Evolutionary conservation across 1,140 invertebrate genomes (phyloP).

Genomic region (Vanessa tameamea): DNA sequence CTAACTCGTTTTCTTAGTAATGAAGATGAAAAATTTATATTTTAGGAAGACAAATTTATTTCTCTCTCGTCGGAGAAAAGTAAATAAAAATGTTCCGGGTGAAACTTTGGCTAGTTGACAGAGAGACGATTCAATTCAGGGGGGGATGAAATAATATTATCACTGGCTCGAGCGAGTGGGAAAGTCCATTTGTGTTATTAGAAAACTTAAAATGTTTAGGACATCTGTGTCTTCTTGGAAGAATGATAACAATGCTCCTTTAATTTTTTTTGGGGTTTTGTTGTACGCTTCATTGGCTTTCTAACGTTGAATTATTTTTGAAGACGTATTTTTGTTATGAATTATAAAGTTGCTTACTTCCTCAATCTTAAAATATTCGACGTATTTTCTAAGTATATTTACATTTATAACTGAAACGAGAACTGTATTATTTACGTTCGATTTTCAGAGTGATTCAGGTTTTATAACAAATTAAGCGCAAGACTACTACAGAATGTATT

Average conservation of each 20-base stretch:
- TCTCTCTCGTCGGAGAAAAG: constrained; percentile 41
- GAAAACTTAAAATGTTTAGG: constrained; percentile 59
- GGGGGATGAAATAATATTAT: constrained; percentile 67
- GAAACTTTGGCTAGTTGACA: constrained; percentile 58
- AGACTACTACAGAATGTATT: too few relatives aligned
- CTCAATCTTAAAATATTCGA: background rate
- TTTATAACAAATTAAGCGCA: too few relatives aligned
- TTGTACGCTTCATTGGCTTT: constrained; percentile 24
- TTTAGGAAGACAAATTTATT: constrained; percentile 46
- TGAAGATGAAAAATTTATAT: constrained; percentile 30
- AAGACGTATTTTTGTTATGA: constrained; percentile 13
- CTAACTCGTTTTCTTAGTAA: constrained; percentile 13
- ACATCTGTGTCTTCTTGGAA: constrained; percentile 51
- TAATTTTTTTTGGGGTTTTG: constrained; percentile 33
- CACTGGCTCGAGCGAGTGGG: constrained; percentile 53
- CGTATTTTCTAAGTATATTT: background rate
- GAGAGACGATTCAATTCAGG: constrained; percentile 58
- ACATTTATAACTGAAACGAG: constrained; percentile 7
- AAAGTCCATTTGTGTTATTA: constrained; percentile 66
- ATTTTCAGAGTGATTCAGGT: background rate
- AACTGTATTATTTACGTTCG: background rate
- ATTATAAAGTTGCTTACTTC: constrained; percentile 10
- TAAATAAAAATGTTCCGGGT: constrained; percentile 59
- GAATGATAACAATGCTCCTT: constrained; percentile 36
- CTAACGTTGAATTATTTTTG: constrained; percentile 18